Percentiles rank a stretch among this genome's conserved stretches.
These are phyloP conservation scores for Montipora foliosa DNA, from an alignment of 64 coral and sea anemone genomes.

Conservation along the genomic window DNA sequence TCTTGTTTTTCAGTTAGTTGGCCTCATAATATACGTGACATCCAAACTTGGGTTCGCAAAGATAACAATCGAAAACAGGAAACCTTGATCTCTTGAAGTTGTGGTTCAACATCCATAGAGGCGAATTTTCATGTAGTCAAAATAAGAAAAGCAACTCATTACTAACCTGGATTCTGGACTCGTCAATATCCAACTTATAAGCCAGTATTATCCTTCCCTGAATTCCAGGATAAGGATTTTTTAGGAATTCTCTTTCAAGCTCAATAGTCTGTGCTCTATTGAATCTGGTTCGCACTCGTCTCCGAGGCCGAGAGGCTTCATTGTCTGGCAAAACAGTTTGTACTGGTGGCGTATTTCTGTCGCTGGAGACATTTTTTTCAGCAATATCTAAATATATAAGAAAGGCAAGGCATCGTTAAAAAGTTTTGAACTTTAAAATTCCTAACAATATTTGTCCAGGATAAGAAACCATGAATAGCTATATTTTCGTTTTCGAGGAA, in stretches of 20 bases:
- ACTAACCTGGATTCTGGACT: slow-evolving; percentile 65
- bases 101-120: neutral
- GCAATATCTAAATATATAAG: neutral
- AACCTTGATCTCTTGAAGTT: neutral
- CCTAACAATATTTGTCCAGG: no score
- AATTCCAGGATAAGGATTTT: slow-evolving; percentile 60
- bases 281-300: slow-evolving; percentile 38
- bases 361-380: neutral
- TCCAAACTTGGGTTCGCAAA: neutral
- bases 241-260: slow-evolving; percentile 69
- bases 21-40: neutral
- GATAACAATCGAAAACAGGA: neutral
- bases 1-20: neutral
- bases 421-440: no score
- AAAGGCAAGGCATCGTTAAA: neutral
- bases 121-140: neutral
- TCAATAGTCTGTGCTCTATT: slow-evolving; percentile 17
- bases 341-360: neutral
- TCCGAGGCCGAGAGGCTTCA: neutral
- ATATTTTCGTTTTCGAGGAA: no score
- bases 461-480: no score
- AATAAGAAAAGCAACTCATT: neutral
- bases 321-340: neutral
- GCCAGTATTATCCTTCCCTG: slow-evolving; percentile 61
- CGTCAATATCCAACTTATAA: slow-evolving; percentile 61